Conservation (phyloP, 1,140 invertebrate species). For the Drosophila nebulosa region DNA sequence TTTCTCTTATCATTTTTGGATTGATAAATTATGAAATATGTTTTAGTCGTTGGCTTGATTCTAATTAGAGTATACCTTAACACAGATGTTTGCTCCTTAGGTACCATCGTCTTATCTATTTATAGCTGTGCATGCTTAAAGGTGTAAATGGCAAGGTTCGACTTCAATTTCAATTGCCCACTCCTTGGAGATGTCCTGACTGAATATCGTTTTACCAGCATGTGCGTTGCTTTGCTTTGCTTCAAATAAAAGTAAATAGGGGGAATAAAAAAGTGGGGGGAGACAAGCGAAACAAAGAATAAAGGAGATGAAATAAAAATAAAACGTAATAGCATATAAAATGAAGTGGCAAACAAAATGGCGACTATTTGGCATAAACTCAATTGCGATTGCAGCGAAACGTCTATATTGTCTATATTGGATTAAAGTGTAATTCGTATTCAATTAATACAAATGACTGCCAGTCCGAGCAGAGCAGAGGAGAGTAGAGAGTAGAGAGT, state of each 20-base stretch:
- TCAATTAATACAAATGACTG: constrained; percentile 70
- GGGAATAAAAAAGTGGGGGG: constrained; percentile 17
- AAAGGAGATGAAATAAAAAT: constrained; percentile 36
- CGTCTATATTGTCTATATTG: constrained; percentile 52
- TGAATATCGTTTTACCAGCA: constrained; percentile 20
- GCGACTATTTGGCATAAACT: constrained; percentile 41
- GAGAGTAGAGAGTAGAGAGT: not conserved
- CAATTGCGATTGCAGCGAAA: not conserved
- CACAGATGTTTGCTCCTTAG: constrained; percentile 7
- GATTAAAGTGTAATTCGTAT: constrained; percentile 61
- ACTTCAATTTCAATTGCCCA: constrained; percentile 59
- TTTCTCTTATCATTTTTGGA: not conserved
- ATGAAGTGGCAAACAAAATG: constrained; percentile 60
- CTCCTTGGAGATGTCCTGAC: not conserved
- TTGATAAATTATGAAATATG: constrained; percentile 50
- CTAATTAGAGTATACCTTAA: constrained; percentile 30
- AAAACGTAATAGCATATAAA: constrained; percentile 55
- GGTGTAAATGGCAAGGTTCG: constrained; percentile 16
- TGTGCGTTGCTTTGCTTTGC: constrained; percentile 27
- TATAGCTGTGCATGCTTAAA: constrained; percentile 22
- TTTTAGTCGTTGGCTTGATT: constrained; percentile 16
- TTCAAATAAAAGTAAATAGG: constrained; percentile 63
- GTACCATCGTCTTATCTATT: too few relatives aligned
- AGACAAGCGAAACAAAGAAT: constrained; percentile 9
- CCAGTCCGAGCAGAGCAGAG: not conserved